Conservation (phyloP, 2,113 vertebrate species). For the Paralichthys olivaceus region DNA sequence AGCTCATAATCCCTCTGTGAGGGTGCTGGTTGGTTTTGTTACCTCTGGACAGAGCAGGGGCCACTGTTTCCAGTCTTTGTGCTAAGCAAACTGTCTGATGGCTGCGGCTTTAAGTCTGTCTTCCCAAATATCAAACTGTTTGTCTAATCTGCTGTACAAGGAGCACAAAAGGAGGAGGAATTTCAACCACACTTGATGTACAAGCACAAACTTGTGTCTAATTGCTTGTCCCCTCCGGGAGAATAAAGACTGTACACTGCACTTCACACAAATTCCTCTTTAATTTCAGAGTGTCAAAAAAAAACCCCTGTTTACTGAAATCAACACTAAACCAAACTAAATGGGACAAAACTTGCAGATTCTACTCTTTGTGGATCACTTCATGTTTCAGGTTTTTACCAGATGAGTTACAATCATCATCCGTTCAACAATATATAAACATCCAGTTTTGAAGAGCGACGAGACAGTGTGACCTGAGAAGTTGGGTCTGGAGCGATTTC, state of each 20-base stretch:
- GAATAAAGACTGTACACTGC: neutral
- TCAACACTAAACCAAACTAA: neutral
- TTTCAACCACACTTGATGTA: neutral
- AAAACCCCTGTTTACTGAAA: neutral
- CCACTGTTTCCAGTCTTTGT: no score
- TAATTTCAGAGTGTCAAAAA: neutral
- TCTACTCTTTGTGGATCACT: neutral
- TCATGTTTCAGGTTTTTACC: constrained; percentile 7
- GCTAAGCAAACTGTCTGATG: no score
- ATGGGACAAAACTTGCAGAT: neutral
- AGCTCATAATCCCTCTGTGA: no score
- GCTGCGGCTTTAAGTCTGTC: no score
- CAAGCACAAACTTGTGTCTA: neutral
- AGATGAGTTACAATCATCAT: constrained; percentile 3
- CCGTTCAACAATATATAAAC: neutral
- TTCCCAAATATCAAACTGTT: no score
- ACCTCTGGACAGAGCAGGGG: no score
- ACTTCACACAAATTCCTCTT: neutral
- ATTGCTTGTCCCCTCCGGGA: neutral
- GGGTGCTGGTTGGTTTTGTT: no score
- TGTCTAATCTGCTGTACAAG: no score
- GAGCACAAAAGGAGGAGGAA: neutral
- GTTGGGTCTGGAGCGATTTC: constrained; percentile 14
- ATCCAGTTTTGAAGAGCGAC: constrained; percentile 2
- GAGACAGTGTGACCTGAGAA: constrained; percentile 22